Evolutionary conservation across 2,113 vertebrate genomes (phyloP).

Genomic region (Dipodomys spectabilis): DNA sequence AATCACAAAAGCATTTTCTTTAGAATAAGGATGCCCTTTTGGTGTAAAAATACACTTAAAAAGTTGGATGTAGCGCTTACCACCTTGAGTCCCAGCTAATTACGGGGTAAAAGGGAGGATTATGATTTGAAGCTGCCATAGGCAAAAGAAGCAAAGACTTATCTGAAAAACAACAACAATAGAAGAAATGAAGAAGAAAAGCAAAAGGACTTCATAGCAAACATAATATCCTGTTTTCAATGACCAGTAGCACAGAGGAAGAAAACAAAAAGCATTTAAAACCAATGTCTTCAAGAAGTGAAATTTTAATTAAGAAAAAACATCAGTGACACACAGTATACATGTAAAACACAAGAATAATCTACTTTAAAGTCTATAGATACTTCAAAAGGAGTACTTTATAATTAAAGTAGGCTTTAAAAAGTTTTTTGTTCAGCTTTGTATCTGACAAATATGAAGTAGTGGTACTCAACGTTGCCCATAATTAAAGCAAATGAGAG

Average conservation of each 20-base stretch:
- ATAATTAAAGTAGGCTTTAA: slow-evolving; percentile 55
- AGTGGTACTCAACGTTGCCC: slow-evolving; percentile 62
- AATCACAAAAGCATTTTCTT: neutral
- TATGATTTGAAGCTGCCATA: too few species aligned
- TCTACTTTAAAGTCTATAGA: neutral
- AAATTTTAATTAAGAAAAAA: slow-evolving; percentile 42
- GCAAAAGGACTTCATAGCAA: too few species aligned
- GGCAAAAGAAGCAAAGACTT: too few species aligned
- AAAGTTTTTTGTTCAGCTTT: slow-evolving; percentile 26
- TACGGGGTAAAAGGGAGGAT: too few species aligned
- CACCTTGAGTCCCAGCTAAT: too few species aligned
- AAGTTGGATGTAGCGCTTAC: too few species aligned
- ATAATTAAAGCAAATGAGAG: slow-evolving; percentile 79
- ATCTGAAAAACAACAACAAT: too few species aligned
- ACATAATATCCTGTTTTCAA: too few species aligned
- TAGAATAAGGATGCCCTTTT: neutral
- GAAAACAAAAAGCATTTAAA: neutral
- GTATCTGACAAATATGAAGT: slow-evolving; percentile 70
- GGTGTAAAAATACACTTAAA: neutral
- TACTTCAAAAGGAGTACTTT: slow-evolving; percentile 10
- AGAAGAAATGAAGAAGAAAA: too few species aligned
- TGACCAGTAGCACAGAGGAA: neutral
- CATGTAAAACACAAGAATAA: neutral
- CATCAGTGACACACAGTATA: neutral
- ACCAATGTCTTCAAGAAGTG: neutral